phyloP scores from a whole-genome alignment of 1,140 invertebrate species.

The Melanaphis sacchari region DNA sequence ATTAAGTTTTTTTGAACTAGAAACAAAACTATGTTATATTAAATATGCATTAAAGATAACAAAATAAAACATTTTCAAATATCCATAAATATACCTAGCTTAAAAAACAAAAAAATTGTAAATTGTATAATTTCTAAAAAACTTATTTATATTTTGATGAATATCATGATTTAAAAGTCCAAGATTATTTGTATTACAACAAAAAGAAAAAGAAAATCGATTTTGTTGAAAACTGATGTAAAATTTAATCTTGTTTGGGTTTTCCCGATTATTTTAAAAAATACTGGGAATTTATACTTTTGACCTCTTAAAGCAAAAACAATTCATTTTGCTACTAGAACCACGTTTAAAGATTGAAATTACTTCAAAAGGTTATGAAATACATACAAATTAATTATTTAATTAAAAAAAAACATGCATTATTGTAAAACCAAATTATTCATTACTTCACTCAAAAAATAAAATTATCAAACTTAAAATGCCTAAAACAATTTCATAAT shows the following conservation, averaged over 20 bases:
- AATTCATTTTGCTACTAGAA: not conserved
- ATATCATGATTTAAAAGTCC: not conserved
- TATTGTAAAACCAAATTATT: not conserved
- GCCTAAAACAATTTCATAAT: not conserved
- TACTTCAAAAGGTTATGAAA: not conserved
- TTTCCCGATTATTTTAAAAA: not conserved
- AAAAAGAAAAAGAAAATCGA: not conserved
- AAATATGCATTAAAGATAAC: not conserved
- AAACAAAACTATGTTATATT: not conserved
- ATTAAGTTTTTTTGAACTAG: not conserved
- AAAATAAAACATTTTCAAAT: not conserved
- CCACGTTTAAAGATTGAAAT: not conserved
- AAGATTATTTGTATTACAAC: not conserved
- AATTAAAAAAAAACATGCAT: not conserved
- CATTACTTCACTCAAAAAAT: not conserved
- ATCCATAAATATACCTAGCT: not conserved
- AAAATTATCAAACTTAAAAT: not conserved
- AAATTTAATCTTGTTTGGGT: not conserved
- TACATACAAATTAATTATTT: not conserved
- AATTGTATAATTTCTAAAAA: not conserved
- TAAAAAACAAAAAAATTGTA: not conserved
- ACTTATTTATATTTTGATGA: not conserved
- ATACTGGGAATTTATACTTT: not conserved
- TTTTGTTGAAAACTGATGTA: not conserved
- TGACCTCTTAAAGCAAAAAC: not conserved